Base-by-base conservation (phyloP, 2,113 vertebrate genomes). In the Bagarius yarrelli region DNA sequence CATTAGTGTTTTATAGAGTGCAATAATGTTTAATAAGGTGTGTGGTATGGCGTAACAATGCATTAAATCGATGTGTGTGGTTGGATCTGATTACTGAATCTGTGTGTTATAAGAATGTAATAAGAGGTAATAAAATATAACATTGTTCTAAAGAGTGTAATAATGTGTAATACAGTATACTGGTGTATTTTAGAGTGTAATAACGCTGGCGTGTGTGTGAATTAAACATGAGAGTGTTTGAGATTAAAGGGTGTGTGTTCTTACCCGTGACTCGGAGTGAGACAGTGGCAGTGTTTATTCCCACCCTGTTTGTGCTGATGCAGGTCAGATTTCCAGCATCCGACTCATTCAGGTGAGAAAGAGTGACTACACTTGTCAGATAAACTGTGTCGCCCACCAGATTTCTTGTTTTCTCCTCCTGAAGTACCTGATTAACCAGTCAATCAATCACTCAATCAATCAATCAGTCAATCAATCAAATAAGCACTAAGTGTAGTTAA, bases 271-370 rank as follows among this genome's bases (percentile, higher is more conserved):
- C 36, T 56, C 55, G 55, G 21, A 75, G 73, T 0, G 23, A 57
- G 32, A 75, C 4, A 25, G 23, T 40, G 23, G 21, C 14, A 32
- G 55, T 11, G 34, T 57, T 59, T 44, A 1, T 27, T 18, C 73
- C 73, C 0, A 23, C 55, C 4, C 0, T 44, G 55, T 75, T 75
- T 40, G 1, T 40, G 34, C 23, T 14, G 34, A 75, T 75, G 34
- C 73, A 75, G 73, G 55, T 75, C 73, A 75, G 73, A 75, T 75
- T 59, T 0, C 73, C 73, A 0, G 73, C 55, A 18, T 75, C 2
- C 40, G 73, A 59, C 34, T 40, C 16, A 1, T 9, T 40, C 23
- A 75, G 32, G 0, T 40, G 12, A 25, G 21, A 21, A 25, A 75
- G 32, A 34, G 53, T 57, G 55, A 75, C 6, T 55, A 75, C 55